These are phyloP conservation scores for Ischnura elegans DNA, from an alignment of 2,888 invertebrate species.

Conservation along the genomic window DNA sequence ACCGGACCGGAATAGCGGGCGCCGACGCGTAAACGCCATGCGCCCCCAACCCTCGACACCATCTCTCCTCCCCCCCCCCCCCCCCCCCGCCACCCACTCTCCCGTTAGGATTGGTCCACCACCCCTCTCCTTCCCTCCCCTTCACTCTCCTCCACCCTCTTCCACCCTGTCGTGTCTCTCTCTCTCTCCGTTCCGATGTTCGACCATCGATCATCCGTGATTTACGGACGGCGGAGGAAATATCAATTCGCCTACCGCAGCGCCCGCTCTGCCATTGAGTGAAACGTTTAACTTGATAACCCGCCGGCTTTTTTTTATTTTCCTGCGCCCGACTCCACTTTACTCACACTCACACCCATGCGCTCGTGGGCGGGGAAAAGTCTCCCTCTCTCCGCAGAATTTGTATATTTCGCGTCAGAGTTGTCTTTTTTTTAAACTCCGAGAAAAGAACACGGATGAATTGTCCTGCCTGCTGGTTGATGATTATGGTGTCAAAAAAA, in stretches of 20 bases:
- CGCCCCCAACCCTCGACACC: not conserved
- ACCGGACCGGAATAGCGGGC: conserved; percentile 61
- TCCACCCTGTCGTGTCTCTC: not conserved
- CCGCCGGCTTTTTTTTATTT: not conserved
- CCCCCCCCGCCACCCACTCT: conserved; percentile 5
- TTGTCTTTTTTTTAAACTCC: not conserved
- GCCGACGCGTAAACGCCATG: conserved; percentile 59
- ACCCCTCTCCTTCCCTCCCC: not conserved
- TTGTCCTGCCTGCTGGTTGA: not conserved
- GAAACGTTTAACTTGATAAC: conserved; percentile 51
- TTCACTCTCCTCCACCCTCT: not conserved
- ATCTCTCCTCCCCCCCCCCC: not conserved
- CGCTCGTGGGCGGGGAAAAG: not conserved
- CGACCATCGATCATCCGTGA: conserved; percentile 63
- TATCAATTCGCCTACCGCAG: conserved; percentile 54
- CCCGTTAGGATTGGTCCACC: not conserved
- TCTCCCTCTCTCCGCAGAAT: not conserved
- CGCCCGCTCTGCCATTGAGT: conserved; percentile 26
- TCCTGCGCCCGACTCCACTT: not conserved
- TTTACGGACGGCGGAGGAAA: conserved; percentile 56
- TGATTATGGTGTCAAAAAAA: conserved; percentile 15
- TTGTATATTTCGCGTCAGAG: not conserved
- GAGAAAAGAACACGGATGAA: not conserved
- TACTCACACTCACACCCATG: not conserved
- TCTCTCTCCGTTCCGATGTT: conserved; percentile 37